A percentile compares a stretch with the other conserved stretches of the same genome.
These are phyloP conservation scores for Taeniopygia guttata DNA, from an alignment of 2,797 vertebrate genomes.

Conservation along the genomic window DNA sequence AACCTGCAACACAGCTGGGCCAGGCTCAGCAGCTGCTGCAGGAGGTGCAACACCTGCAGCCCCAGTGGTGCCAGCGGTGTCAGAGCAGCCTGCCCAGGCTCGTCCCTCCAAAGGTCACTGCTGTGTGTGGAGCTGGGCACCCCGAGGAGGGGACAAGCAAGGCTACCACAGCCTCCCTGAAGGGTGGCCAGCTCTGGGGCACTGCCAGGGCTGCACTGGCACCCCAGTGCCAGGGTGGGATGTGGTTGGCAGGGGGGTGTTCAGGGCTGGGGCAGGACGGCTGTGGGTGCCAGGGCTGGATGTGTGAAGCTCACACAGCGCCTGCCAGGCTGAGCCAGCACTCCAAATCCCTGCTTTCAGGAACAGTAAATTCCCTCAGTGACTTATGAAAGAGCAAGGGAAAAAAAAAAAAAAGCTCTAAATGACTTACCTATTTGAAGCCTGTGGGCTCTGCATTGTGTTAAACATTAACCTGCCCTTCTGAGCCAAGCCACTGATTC, in stretches of 20 bases:
- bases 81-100: rapidly evolving
- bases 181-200: not conserved
- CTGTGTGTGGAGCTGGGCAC: not conserved
- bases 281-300: not conserved
- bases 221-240: not conserved
- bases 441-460: not conserved
- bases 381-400: not conserved
- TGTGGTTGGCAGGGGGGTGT: not conserved
- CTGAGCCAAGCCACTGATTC: not conserved
- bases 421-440: constrained; percentile 31
- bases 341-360: not conserved
- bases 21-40: not conserved
- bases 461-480: not conserved
- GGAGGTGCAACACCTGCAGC: not conserved
- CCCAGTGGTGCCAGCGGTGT: rapidly evolving
- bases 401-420: not conserved
- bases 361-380: constrained; percentile 17
- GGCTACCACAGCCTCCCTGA: not conserved
- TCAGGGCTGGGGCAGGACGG: rapidly evolving
- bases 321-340: not conserved
- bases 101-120: rapidly evolving
- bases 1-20: not conserved
- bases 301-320: not conserved
- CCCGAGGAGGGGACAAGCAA: rapidly evolving
- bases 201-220: not conserved